Evolutionary conservation across 2,888 invertebrate genomes (phyloP).

Genomic region (Carterocephalus palaemon): DNA sequence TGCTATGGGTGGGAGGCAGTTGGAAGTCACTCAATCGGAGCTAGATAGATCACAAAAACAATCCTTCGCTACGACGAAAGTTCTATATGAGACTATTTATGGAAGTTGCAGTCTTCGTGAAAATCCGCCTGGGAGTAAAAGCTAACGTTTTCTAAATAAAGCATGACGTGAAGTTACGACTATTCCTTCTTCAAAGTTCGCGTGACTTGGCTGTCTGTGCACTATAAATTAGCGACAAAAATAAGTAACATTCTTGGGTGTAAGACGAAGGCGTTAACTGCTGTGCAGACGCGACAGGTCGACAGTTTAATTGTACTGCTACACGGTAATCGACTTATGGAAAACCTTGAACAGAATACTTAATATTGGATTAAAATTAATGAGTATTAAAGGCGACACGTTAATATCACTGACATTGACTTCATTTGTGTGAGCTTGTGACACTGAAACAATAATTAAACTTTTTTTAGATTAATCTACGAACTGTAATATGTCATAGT

Average conservation of each 20-base stretch:
- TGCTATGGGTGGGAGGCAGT: too few species aligned
- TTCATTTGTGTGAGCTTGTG: too few species aligned
- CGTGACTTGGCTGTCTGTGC: conserved; percentile 23
- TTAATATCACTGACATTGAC: too few species aligned
- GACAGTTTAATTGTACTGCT: conserved; percentile 17
- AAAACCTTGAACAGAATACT: conserved; percentile 4
- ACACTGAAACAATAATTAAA: too few species aligned
- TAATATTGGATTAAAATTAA: not conserved
- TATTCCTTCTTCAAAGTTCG: conserved; percentile 17
- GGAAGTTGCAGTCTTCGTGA: too few species aligned
- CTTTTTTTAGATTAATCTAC: too few species aligned
- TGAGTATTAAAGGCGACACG: not conserved
- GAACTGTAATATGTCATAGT: too few species aligned
- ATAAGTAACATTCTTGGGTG: conserved; percentile 52
- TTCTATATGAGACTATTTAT: not conserved
- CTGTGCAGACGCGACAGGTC: conserved; percentile 25
- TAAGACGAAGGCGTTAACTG: conserved; percentile 49
- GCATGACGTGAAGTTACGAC: conserved; percentile 2
- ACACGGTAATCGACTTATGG: conserved; percentile 4
- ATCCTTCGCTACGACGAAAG: too few species aligned
- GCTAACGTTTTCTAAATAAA: conserved; percentile 6
- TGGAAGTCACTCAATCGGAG: too few species aligned
- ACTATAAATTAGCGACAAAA: conserved; percentile 63
- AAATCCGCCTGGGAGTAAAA: not conserved
- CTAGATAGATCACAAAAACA: too few species aligned